Percentiles rank a stretch among this genome's conserved stretches.
Evolutionary conservation across 2,797 vertebrate species (phyloP).

Genomic region (Chloroceryle amazona): DNA sequence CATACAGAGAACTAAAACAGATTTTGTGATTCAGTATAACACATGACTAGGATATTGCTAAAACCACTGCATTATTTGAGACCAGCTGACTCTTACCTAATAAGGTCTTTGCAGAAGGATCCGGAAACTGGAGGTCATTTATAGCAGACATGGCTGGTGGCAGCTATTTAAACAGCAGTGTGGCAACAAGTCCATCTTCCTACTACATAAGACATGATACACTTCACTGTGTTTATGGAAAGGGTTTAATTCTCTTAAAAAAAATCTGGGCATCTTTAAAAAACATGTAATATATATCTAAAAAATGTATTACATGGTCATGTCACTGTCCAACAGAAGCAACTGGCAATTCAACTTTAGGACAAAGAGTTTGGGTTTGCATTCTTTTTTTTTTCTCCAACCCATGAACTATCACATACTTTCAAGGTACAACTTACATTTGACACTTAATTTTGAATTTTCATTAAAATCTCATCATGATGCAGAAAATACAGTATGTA

Average conservation of each 20-base stretch:
- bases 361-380: background rate
- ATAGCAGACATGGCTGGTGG: background rate
- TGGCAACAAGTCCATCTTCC: constrained; percentile 10
- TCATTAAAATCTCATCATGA: background rate
- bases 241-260: background rate
- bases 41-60: background rate
- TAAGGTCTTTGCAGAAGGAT: background rate
- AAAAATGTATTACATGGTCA: background rate
- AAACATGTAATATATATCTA: rapidly evolving
- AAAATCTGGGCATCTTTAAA: background rate
- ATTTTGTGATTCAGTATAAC: background rate
- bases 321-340: background rate
- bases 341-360: background rate
- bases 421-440: background rate
- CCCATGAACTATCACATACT: background rate
- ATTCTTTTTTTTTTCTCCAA: background rate
- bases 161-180: constrained; percentile 16
- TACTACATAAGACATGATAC: background rate
- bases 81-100: background rate
- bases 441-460: background rate
- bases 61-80: background rate
- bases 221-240: background rate
- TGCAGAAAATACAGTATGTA: background rate
- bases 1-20: background rate
- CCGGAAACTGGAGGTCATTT: background rate